These are phyloP conservation scores for Chironex yamaguchii DNA, from an alignment of 30 jellyfish, hydroid and myxozoan species.

Conservation along the genomic window DNA sequence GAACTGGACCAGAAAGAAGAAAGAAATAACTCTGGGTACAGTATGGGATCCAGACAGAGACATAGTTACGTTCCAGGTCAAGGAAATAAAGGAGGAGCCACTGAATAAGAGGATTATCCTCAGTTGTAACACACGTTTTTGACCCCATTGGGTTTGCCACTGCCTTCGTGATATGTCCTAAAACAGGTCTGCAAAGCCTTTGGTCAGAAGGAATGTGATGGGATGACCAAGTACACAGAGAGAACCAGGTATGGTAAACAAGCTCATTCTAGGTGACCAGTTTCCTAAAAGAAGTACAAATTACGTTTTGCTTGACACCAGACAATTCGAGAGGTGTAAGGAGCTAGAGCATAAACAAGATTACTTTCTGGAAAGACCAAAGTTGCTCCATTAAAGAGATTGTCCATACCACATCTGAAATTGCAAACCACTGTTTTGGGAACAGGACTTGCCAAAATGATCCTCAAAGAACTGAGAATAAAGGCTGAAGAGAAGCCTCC, in stretches of 20 bases:
- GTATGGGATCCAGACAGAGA: constrained; percentile 14
- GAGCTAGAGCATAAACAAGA: too few relatives aligned
- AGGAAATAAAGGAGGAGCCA: background rate
- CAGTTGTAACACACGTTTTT: background rate
- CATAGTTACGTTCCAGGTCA: background rate
- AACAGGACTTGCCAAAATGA: constrained; percentile 48
- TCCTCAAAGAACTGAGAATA: constrained; percentile 47
- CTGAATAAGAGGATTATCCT: constrained; percentile 1
- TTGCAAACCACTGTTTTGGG: constrained; percentile 75
- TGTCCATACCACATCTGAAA: constrained; percentile 65
- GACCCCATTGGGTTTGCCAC: too few relatives aligned
- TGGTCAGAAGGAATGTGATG: constrained; percentile 63
- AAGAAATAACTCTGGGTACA: too few relatives aligned
- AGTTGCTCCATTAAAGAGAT: constrained; percentile 66
- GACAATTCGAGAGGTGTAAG: too few relatives aligned
- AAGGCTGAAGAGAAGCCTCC: constrained; percentile 35
- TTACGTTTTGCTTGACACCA: too few relatives aligned
- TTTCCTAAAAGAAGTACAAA: too few relatives aligned
- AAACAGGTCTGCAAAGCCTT: constrained; percentile 38
- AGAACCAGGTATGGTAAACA: constrained; percentile 15
- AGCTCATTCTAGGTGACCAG: too few relatives aligned
- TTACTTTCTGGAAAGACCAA: constrained; percentile 59
- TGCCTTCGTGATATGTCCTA: constrained; percentile 27
- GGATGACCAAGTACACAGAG: constrained; percentile 54
- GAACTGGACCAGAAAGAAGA: too few relatives aligned